Percentiles rank a stretch among this genome's conserved stretches.
Evolutionary conservation across 2,797 vertebrate genomes (phyloP).

Genomic region (Epinephelus coioides): DNA sequence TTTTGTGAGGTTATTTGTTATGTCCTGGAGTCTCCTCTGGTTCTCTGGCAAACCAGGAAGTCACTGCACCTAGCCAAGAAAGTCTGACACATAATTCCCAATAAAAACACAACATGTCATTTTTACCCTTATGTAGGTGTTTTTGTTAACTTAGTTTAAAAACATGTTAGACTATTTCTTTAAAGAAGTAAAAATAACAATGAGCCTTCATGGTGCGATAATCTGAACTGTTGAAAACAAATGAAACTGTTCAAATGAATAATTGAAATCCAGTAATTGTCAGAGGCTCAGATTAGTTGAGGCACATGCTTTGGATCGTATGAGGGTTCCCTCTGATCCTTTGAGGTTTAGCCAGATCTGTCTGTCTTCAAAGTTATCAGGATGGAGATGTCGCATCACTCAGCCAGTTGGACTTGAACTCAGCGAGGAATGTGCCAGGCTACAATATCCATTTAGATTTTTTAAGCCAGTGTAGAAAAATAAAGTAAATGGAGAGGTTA

Average conservation of each 20-base stretch:
- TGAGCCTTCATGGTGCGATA: not conserved
- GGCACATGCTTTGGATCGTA: not conserved
- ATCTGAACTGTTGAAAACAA: not conserved
- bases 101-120: not conserved
- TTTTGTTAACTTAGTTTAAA: conserved; percentile 7
- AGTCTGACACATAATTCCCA: conserved; percentile 24
- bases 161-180: not conserved
- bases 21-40: not conserved
- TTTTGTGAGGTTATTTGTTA: conserved; percentile 2
- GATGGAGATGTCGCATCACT: conserved; percentile 1
- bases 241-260: not conserved
- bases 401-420: conserved; percentile 16
- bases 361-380: conserved; percentile 20
- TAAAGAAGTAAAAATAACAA: not conserved
- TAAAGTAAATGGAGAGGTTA: conserved; percentile 14
- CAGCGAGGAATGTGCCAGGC: not conserved
- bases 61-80: not conserved
- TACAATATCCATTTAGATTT: conserved; percentile 9
- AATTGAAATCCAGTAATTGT: not conserved
- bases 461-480: not conserved
- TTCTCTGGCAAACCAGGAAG: conserved; percentile 17
- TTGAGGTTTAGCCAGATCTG: not conserved
- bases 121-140: not conserved
- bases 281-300: conserved; percentile 24
- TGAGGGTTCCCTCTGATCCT: not conserved